phyloP scores from a whole-genome alignment of 2,888 invertebrate species.

The Rhagophthalmus giganteus region DNA sequence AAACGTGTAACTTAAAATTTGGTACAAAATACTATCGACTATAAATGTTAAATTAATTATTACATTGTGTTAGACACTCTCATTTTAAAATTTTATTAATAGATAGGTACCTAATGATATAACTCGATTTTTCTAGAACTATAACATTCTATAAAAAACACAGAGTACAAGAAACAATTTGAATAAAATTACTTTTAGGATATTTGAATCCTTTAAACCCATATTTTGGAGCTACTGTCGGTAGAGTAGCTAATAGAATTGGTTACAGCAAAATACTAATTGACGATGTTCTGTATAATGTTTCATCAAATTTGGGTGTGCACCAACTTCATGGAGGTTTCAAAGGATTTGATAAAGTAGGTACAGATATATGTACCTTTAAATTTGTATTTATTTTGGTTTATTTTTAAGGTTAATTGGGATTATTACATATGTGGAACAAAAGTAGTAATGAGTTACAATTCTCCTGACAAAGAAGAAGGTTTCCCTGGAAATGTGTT shows the following conservation, averaged over 20 bases:
- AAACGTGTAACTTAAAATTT: no score
- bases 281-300: conserved; percentile 67
- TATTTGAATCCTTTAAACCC: conserved; percentile 70
- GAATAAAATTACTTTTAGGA: conserved; percentile 55
- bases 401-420: conserved; percentile 65
- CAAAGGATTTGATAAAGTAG: conserved; percentile 78
- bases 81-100: no score
- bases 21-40: no score
- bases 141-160: no score
- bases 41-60: no score
- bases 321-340: conserved; percentile 83
- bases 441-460: conserved; percentile 72
- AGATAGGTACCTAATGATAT: no score
- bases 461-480: conserved; percentile 79
- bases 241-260: conserved; percentile 84
- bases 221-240: conserved; percentile 87
- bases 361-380: neutral
- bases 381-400: neutral
- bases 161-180: no score
- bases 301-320: conserved; percentile 72
- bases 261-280: conserved; percentile 71
- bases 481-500: conserved; percentile 86
- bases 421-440: conserved; percentile 62
- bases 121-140: no score
- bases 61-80: no score